phyloP scores from a whole-genome alignment of 2,113 vertebrate genomes.

The Rhinoderma darwinii region DNA sequence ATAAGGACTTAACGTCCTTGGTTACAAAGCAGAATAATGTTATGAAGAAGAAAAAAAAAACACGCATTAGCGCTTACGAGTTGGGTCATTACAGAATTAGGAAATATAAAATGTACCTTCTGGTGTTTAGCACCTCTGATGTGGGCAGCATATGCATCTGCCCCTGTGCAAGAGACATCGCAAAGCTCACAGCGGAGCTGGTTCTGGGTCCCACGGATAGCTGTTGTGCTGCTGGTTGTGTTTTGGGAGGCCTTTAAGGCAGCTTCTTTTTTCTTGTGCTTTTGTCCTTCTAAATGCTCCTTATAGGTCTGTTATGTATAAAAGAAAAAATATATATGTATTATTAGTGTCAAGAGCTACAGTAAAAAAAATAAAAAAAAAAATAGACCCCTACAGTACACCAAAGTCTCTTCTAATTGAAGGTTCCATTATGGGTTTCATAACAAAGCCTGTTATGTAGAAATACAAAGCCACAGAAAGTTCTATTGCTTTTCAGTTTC shows the following conservation, averaged over 20 bases:
- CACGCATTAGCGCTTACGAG: too few relatives aligned
- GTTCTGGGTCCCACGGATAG: conserved; percentile 91
- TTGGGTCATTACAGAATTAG: too few relatives aligned
- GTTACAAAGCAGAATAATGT: too few relatives aligned
- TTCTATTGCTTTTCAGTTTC: neutral
- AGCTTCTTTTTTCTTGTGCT: conserved; percentile 98
- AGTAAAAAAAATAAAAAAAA: neutral
- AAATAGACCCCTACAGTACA: neutral
- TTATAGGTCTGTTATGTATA: conserved; percentile 86
- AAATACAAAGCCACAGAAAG: conserved; percentile 2
- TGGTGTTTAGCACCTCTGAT: conserved; percentile 98
- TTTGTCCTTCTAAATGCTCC: conserved; percentile 97
- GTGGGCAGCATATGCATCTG: conserved; percentile 96
- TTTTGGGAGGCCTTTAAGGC: conserved; percentile 93
- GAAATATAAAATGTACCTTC: conserved; percentile 77
- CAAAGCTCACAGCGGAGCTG: conserved; percentile 97
- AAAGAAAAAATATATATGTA: neutral
- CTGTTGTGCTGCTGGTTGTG: conserved; percentile 76
- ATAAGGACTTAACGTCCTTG: too few relatives aligned
- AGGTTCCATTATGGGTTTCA: too few relatives aligned
- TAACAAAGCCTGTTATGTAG: neutral
- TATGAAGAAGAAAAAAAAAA: too few relatives aligned
- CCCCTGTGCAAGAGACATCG: conserved; percentile 96
- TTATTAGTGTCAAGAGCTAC: too few relatives aligned
- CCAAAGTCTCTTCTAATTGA: neutral